phyloP scores from a whole-genome alignment of 2,113 vertebrate species.

The Triplophysa rosa region DNA sequence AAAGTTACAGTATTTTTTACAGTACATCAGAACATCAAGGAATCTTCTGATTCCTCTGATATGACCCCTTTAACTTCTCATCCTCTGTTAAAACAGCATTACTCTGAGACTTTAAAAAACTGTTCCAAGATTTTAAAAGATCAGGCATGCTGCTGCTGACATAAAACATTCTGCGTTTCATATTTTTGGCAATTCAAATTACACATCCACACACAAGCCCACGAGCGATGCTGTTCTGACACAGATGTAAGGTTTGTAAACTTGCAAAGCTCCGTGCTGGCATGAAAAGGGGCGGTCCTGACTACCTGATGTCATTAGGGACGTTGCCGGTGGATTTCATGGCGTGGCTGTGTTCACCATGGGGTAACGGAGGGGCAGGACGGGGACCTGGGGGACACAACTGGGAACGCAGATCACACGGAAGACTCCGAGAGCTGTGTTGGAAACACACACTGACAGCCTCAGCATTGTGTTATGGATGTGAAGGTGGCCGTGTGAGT shows the following conservation, averaged over 20 bases:
- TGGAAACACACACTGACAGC: constrained; percentile 83
- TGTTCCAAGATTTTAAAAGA: not conserved
- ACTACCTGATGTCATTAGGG: constrained; percentile 95
- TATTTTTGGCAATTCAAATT: not conserved
- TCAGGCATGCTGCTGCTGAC: not conserved
- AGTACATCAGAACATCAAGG: not conserved
- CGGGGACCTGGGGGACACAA: constrained; percentile 81
- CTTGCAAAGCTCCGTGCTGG: not conserved
- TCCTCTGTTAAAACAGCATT: constrained; percentile 19
- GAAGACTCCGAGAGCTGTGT: constrained; percentile 87
- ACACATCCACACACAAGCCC: not conserved
- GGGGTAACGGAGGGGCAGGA: constrained; percentile 72
- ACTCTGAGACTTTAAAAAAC: no score
- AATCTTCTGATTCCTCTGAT: not conserved
- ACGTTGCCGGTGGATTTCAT: constrained; percentile 82
- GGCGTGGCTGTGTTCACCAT: constrained; percentile 76
- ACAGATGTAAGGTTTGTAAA: constrained; percentile 6
- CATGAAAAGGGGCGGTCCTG: constrained; percentile 54
- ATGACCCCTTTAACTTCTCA: not conserved
- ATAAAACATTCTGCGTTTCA: not conserved
- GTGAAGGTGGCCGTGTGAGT: constrained; percentile 21
- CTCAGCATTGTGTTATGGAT: constrained; percentile 49
- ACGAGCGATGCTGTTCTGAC: not conserved
- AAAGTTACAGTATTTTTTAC: not conserved
- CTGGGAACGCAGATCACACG: constrained; percentile 87